A percentile compares a stretch with the other conserved stretches of the same genome.
These are phyloP conservation scores for Eulemur rubriventer DNA, from an alignment of 2,797 vertebrate species.

Conservation along the genomic window DNA sequence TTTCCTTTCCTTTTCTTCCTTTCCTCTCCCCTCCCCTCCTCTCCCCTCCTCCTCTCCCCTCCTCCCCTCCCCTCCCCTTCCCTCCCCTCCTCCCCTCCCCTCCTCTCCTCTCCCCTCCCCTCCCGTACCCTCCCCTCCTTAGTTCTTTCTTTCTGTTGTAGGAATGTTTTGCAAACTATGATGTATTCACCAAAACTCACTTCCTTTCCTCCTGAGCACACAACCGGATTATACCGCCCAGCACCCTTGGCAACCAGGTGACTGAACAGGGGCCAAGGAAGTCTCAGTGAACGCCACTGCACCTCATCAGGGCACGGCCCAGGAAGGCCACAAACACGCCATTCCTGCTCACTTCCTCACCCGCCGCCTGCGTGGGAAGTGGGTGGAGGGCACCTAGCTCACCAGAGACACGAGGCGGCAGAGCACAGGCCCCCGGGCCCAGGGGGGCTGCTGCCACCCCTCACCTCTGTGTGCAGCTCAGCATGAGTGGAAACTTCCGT, in stretches of 20 bases:
- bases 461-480: background rate
- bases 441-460: background rate
- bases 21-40: too few species aligned
- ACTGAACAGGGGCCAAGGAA: background rate
- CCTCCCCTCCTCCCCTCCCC: too few species aligned
- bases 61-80: too few species aligned
- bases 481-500: background rate
- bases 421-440: background rate
- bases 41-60: fast-evolving
- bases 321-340: fast-evolving
- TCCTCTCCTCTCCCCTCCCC: background rate
- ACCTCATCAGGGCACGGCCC: background rate
- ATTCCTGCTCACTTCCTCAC: background rate
- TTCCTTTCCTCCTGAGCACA: background rate
- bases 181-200: background rate
- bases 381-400: background rate
- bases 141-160: background rate
- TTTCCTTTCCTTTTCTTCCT: background rate
- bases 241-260: too few species aligned
- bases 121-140: too few species aligned
- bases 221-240: background rate
- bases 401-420: background rate
- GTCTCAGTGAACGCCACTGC: background rate
- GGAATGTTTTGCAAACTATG: background rate
- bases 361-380: fast-evolving